Conservation (phyloP, 2,797 vertebrate genomes). For the Chaunax sp. region DNA sequence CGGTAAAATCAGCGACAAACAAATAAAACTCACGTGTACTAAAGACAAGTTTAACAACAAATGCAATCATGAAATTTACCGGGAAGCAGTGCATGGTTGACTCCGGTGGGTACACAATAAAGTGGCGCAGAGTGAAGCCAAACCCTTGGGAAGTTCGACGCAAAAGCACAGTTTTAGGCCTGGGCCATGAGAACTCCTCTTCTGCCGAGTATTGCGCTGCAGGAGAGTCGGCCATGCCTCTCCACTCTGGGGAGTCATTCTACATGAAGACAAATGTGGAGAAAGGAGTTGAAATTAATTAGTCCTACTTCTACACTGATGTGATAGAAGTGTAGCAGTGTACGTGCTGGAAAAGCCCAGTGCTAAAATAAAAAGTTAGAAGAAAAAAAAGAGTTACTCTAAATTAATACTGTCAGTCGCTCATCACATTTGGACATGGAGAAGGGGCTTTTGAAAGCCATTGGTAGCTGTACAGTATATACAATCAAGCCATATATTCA, state of each 20-base stretch:
- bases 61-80: constrained; percentile 76
- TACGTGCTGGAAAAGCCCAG: background rate
- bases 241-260: constrained; percentile 85
- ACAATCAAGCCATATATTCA: constrained; percentile 30
- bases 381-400: too few relatives aligned
- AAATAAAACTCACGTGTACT: constrained; percentile 18
- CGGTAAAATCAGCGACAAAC: constrained; percentile 7
- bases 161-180: constrained; percentile 91
- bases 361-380: too few relatives aligned
- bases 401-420: too few relatives aligned
- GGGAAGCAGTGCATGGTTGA: constrained; percentile 91
- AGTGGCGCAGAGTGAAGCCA: constrained; percentile 97
- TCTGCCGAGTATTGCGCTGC: constrained; percentile 83
- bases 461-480: too few relatives aligned
- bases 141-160: constrained; percentile 93
- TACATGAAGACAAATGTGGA: constrained; percentile 26
- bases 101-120: constrained; percentile 98
- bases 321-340: background rate
- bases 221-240: constrained; percentile 80
- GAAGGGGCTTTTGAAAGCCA: too few relatives aligned
- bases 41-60: constrained; percentile 14
- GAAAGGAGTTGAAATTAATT: background rate
- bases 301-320: background rate
- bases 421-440: too few relatives aligned
- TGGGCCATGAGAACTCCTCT: constrained; percentile 96